Conservation (phyloP, 2,888 invertebrate species). For the Agriopis marginaria region DNA sequence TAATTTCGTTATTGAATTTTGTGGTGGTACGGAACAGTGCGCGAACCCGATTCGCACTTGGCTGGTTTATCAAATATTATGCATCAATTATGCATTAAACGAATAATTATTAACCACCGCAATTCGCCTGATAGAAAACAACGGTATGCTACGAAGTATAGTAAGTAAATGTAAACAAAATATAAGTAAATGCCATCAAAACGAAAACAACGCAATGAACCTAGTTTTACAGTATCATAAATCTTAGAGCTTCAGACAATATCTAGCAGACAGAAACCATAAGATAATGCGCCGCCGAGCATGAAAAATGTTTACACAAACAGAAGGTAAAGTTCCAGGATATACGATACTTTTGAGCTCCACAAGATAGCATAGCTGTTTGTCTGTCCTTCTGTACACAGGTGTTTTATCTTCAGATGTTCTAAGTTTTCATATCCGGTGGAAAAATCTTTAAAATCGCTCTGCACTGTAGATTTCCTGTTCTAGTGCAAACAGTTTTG, state of each 20-base stretch:
- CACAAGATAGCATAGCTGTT: slow-evolving; percentile 40
- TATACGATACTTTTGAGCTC: slow-evolving; percentile 36
- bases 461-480: slow-evolving; percentile 1
- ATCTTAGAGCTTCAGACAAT: slow-evolving; percentile 20
- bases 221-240: slow-evolving; percentile 4
- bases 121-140: too few relatives aligned
- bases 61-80: too few relatives aligned
- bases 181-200: neutral
- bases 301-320: slow-evolving; percentile 54
- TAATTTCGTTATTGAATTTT: too few relatives aligned
- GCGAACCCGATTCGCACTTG: too few relatives aligned
- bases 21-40: too few relatives aligned
- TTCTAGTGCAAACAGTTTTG: neutral
- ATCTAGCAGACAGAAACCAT: slow-evolving; percentile 29
- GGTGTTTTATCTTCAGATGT: slow-evolving; percentile 22
- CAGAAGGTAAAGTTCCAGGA: slow-evolving; percentile 48
- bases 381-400: slow-evolving; percentile 38
- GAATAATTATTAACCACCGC: too few relatives aligned
- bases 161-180: neutral
- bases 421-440: slow-evolving; percentile 17
- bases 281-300: slow-evolving; percentile 41
- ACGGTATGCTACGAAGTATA: neutral
- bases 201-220: neutral
- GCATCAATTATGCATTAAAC: too few relatives aligned
- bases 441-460: slow-evolving; percentile 13